A percentile compares a stretch with the other conserved stretches of the same genome.
Evolutionary conservation across 2,888 invertebrate genomes (phyloP).

Genomic region (Schizaphis graminum): DNA sequence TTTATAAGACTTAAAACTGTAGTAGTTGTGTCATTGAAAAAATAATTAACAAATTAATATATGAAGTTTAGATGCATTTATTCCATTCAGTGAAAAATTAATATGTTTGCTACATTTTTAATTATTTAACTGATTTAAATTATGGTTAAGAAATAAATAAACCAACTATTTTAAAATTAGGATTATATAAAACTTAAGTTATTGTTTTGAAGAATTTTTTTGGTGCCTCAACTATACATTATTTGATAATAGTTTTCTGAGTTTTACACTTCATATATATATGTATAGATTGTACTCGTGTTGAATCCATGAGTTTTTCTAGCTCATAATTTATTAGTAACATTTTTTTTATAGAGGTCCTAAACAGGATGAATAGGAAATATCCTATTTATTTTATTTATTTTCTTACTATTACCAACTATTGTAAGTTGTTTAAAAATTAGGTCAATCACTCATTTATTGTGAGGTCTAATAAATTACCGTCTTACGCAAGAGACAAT

Average conservation of each 20-base stretch:
- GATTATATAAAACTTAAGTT: neutral
- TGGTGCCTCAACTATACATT: neutral
- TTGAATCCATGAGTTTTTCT: slow-evolving; percentile 16
- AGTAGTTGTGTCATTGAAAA: neutral
- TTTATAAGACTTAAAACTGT: neutral
- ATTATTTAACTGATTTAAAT: neutral
- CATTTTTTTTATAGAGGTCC: neutral
- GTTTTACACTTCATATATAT: neutral
- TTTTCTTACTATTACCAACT: neutral
- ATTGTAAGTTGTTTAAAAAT: slow-evolving; percentile 21
- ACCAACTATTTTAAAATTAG: neutral
- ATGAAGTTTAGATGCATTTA: neutral
- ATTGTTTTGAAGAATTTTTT: neutral
- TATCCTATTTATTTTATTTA: neutral
- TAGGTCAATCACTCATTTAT: slow-evolving; percentile 37
- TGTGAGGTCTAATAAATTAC: slow-evolving; percentile 21
- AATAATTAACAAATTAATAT: neutral
- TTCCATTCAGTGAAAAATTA: neutral
- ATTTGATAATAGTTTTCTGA: neutral
- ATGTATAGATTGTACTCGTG: neutral
- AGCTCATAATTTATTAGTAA: neutral
- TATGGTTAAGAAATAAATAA: neutral
- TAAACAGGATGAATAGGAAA: neutral
- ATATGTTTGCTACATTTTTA: neutral
- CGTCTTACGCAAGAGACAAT: neutral